Percentiles rank a stretch among this genome's conserved stretches.
Evolutionary conservation across 2,888 invertebrate genomes (phyloP).

Genomic region (Acleris holmiana): DNA sequence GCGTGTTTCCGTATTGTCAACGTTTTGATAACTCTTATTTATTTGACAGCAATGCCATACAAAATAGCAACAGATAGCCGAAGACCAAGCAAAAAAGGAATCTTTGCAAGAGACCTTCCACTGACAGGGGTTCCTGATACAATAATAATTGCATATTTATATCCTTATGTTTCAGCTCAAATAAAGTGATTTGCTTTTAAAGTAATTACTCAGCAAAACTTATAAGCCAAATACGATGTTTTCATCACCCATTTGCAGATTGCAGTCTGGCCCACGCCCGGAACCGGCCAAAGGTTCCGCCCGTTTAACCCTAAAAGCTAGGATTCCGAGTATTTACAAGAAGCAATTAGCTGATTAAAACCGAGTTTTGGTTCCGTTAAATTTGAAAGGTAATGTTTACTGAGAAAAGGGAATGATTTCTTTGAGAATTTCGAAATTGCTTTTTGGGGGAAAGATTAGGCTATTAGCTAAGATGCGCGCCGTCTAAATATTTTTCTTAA

Average conservation of each 20-base stretch:
- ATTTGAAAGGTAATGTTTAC: constrained; percentile 13
- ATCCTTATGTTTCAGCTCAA: too few species aligned
- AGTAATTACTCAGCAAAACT: background rate
- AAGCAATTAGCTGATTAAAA: constrained; percentile 33
- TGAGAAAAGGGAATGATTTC: constrained; percentile 9
- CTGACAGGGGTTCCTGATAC: too few species aligned
- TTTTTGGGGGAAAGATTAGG: background rate
- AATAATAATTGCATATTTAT: too few species aligned
- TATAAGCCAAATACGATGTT: background rate
- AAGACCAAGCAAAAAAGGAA: too few species aligned
- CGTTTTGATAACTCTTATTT: too few species aligned
- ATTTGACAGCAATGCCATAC: too few species aligned
- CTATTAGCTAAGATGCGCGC: too few species aligned
- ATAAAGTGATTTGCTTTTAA: background rate
- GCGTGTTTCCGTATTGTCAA: too few species aligned
- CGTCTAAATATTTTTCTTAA: too few species aligned
- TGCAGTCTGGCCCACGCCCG: constrained; percentile 13
- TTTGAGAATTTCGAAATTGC: background rate
- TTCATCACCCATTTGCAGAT: constrained; percentile 25
- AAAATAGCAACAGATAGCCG: too few species aligned
- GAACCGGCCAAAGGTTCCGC: background rate
- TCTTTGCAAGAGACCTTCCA: too few species aligned
- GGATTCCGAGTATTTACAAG: constrained; percentile 6
- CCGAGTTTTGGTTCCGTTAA: constrained; percentile 14
- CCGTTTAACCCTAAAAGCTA: constrained; percentile 18